A percentile compares a stretch with the other conserved stretches of the same genome.
Evolutionary conservation across 2,888 invertebrate genomes (phyloP).

Genomic region (Hypomecis punctinalis): DNA sequence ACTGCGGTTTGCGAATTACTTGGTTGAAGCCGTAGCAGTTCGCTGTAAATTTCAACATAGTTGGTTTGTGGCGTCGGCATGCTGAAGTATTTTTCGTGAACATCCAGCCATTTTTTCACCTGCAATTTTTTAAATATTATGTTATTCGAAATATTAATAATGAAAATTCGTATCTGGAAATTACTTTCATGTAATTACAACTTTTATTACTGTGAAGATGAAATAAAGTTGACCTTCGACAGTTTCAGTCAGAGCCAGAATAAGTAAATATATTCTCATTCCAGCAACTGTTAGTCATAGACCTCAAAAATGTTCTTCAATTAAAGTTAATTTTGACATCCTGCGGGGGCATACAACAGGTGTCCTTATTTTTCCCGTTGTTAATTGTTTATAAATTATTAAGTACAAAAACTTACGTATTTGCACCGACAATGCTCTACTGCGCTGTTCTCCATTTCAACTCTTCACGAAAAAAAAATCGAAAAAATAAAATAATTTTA

Average conservation of each 20-base stretch:
- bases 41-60: not conserved
- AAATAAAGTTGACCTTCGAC: too few species aligned
- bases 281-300: too few species aligned
- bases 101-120: constrained; percentile 19
- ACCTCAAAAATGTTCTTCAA: too few species aligned
- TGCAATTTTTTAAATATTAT: not conserved
- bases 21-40: constrained; percentile 5
- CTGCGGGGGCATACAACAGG: too few species aligned
- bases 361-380: too few species aligned
- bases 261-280: too few species aligned
- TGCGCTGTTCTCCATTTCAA: not conserved
- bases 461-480: not conserved
- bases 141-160: too few species aligned
- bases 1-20: not conserved
- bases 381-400: not conserved
- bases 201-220: too few species aligned
- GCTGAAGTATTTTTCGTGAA: constrained; percentile 19
- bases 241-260: too few species aligned
- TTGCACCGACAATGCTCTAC: constrained; percentile 1
- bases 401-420: constrained; percentile 2
- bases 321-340: too few species aligned
- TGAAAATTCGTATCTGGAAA: too few species aligned
- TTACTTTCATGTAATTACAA: too few species aligned
- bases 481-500: not conserved
- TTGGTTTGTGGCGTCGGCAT: not conserved